Percentiles rank a stretch among this genome's conserved stretches.
Conservation (phyloP, 2,113 vertebrate species). For the Nibea albiflora region DNA sequence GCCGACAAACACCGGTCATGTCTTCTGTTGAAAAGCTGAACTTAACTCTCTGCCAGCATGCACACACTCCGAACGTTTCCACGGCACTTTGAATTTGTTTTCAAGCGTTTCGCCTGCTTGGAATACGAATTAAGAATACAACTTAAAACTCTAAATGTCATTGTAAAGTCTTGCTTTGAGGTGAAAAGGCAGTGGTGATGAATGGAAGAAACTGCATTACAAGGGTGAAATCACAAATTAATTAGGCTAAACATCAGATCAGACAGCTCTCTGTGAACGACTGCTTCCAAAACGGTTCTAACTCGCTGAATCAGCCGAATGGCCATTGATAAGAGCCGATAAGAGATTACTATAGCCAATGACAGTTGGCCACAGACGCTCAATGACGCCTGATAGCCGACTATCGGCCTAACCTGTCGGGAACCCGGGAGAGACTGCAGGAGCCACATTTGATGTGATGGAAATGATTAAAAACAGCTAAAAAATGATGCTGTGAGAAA, state of each 20-base stretch:
- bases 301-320: background rate
- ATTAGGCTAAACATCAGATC: slow-evolving; percentile 15
- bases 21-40: background rate
- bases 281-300: background rate
- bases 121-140: background rate
- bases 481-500: background rate
- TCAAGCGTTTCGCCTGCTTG: background rate
- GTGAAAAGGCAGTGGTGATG: background rate
- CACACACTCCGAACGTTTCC: background rate
- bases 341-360: slow-evolving; percentile 14
- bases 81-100: background rate
- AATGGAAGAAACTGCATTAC: slow-evolving; percentile 6
- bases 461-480: background rate
- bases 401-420: background rate
- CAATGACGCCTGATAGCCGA: background rate
- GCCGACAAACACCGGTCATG: background rate
- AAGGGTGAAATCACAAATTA: slow-evolving; percentile 14
- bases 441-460: slow-evolving; percentile 1
- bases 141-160: background rate
- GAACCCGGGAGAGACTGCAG: background rate
- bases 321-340: background rate
- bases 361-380: background rate
- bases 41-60: background rate
- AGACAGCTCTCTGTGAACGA: background rate
- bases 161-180: background rate